Conservation (phyloP, 2,113 vertebrate genomes). For the Dicrurus megarhynchus region DNA sequence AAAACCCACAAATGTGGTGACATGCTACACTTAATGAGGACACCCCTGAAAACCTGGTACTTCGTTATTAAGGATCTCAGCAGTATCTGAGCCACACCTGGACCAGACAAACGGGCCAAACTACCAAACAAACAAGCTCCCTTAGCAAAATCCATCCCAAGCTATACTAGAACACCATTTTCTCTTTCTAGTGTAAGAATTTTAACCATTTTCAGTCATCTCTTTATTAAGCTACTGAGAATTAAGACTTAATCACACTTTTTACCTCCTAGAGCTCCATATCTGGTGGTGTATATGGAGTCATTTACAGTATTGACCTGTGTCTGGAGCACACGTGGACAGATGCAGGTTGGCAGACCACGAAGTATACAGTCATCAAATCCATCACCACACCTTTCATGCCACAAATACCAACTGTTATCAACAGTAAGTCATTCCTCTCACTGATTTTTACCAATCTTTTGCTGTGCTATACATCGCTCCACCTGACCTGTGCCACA, state of each 20-base stretch:
- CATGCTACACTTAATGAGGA: neutral
- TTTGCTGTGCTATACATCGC: neutral
- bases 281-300: slow-evolving; percentile 35
- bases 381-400: slow-evolving; percentile 57
- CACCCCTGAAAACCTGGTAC: neutral
- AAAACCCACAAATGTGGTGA: neutral
- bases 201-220: neutral
- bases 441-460: neutral
- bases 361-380: slow-evolving; percentile 52
- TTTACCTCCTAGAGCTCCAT: slow-evolving; percentile 55
- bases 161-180: neutral
- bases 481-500: neutral
- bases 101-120: neutral
- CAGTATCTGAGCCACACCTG: neutral
- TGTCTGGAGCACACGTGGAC: slow-evolving; percentile 61
- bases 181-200: neutral
- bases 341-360: slow-evolving; percentile 52
- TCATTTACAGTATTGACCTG: slow-evolving; percentile 48
- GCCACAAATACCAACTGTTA: slow-evolving; percentile 42
- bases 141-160: neutral
- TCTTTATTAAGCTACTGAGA: neutral
- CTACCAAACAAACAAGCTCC: neutral
- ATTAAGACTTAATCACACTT: neutral
- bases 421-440: slow-evolving; percentile 50
- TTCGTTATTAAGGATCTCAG: neutral